These are phyloP conservation scores for Cryptoprocta ferox DNA, from an alignment of 2,797 vertebrate genomes.

Conservation along the genomic window DNA sequence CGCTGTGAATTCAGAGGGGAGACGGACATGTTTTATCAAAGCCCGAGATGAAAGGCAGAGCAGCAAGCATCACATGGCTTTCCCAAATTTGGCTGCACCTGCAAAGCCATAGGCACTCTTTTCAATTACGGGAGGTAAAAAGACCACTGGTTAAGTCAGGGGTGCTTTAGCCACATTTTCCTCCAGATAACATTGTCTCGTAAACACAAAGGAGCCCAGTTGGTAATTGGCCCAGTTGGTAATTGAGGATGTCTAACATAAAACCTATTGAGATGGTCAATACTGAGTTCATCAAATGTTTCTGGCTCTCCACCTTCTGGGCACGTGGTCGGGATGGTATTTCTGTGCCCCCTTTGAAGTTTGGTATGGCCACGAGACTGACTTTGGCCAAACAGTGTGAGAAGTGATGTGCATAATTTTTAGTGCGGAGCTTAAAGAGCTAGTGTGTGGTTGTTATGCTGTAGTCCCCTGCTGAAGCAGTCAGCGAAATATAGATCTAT, in stretches of 20 bases:
- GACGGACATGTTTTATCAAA: neutral
- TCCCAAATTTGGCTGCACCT: neutral
- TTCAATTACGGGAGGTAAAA: neutral
- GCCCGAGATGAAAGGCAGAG: neutral
- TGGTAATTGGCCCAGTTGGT: neutral
- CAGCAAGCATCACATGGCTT: neutral
- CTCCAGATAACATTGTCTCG: neutral
- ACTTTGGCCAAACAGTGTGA: neutral
- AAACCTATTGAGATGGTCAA: neutral
- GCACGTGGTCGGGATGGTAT: neutral
- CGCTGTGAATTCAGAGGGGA: neutral
- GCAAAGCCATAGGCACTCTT: neutral
- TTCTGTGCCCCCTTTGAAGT: neutral
- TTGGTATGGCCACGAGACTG: neutral
- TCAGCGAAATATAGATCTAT: neutral
- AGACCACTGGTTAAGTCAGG: neutral
- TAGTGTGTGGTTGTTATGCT: neutral
- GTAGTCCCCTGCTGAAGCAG: too few species aligned
- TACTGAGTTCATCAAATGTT: neutral
- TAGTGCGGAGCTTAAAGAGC: neutral
- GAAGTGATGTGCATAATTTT: neutral
- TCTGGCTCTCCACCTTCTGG: neutral
- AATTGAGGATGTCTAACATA: slow-evolving; percentile 3
- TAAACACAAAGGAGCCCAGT: neutral
- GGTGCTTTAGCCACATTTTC: neutral